These are phyloP conservation scores for Rhizomys pruinosus DNA, from an alignment of 2,113 vertebrate species.

Conservation along the genomic window DNA sequence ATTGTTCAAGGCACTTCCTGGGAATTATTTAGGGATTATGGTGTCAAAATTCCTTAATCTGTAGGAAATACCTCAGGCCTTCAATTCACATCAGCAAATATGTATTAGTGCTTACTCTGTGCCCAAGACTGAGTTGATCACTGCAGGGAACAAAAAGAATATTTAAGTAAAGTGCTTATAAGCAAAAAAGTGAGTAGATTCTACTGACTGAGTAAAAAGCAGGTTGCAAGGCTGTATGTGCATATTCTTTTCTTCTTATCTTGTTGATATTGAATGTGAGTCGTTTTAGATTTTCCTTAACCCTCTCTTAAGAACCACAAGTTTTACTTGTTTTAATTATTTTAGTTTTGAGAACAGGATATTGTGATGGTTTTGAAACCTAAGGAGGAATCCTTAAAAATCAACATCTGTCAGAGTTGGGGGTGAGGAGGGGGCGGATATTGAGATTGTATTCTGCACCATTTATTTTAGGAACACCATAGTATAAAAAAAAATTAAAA, in stretches of 20 bases:
- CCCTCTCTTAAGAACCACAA: background rate
- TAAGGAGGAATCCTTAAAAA: conserved; percentile 67
- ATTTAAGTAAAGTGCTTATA: background rate
- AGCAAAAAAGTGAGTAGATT: background rate
- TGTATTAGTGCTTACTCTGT: conserved; percentile 68
- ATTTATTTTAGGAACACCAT: conserved; percentile 74
- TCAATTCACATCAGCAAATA: conserved; percentile 81
- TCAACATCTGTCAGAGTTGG: conserved; percentile 54
- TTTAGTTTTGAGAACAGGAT: conserved; percentile 52
- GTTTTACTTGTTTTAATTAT: conserved; percentile 31
- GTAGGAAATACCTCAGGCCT: conserved; percentile 87
- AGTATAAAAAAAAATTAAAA: background rate
- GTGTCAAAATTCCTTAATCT: conserved; percentile 89
- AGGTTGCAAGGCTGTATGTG: background rate
- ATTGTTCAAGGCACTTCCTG: conserved; percentile 87
- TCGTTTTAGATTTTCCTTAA: background rate
- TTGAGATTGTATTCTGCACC: background rate
- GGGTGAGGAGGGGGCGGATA: too few species aligned
- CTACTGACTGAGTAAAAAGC: background rate
- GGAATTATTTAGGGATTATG: conserved; percentile 88
- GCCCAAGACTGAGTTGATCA: conserved; percentile 63
- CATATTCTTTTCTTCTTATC: background rate
- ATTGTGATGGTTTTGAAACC: conserved; percentile 64
- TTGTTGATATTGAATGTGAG: background rate
- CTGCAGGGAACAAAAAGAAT: conserved; percentile 11